Conservation (phyloP, 2,113 vertebrate genomes). For the Sula dactylatra region DNA sequence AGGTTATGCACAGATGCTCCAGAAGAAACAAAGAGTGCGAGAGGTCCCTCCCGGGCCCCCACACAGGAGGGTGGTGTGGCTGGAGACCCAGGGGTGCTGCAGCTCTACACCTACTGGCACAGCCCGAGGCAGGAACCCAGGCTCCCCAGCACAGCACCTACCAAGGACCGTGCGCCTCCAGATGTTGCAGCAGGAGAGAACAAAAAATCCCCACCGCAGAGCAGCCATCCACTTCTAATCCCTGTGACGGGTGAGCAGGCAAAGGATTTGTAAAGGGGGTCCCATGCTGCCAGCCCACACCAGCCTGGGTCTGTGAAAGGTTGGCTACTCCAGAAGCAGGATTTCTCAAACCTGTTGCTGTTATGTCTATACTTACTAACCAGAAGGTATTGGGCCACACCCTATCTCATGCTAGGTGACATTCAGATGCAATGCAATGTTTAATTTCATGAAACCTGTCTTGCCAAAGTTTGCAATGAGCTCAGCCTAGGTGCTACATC, state of each 20-base stretch:
- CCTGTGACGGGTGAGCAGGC: rapidly evolving
- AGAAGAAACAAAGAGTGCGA: not conserved
- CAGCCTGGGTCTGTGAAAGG: not conserved
- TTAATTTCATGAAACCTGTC: not conserved
- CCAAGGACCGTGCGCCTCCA: not conserved
- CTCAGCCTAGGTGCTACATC: not conserved
- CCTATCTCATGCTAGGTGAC: not conserved
- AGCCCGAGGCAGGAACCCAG: rapidly evolving
- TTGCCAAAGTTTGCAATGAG: not conserved
- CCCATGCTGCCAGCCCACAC: not conserved
- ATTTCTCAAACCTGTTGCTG: not conserved
- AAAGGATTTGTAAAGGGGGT: not conserved
- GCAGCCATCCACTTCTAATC: not conserved
- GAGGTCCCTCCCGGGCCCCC: not conserved
- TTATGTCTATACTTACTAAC: not conserved
- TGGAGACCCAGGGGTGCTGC: not conserved
- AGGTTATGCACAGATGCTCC: not conserved
- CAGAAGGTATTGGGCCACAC: not conserved
- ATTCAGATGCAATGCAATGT: not conserved
- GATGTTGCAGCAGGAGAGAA: not conserved
- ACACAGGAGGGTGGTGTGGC: not conserved
- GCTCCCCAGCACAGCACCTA: not conserved
- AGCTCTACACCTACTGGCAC: not conserved
- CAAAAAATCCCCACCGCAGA: not conserved
- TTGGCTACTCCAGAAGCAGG: not conserved